Evolutionary conservation across 2,113 vertebrate genomes (phyloP).

Genomic region (Callospermophilus lateralis): DNA sequence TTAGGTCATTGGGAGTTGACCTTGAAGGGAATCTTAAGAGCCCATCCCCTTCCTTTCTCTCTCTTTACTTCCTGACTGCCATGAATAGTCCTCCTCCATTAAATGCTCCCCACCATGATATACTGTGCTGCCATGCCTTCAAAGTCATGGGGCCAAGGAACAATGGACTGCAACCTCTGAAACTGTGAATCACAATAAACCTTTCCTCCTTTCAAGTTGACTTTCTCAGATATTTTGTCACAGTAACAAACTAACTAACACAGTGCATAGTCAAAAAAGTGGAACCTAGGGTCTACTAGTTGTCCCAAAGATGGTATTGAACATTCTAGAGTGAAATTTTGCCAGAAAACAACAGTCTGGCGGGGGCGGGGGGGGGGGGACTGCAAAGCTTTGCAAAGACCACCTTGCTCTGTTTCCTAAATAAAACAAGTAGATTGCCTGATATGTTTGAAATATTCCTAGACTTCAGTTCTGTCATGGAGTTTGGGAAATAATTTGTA

Average conservation of each 20-base stretch:
- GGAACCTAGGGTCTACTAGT: not conserved
- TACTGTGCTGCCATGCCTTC: too few relatives aligned
- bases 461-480: not conserved
- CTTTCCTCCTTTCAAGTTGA: not conserved
- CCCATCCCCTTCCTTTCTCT: not conserved
- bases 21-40: not conserved
- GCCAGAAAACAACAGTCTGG: not conserved
- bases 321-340: not conserved
- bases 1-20: not conserved
- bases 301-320: not conserved
- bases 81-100: not conserved
- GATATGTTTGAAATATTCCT: not conserved
- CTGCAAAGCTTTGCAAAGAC: not conserved
- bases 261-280: not conserved
- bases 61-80: not conserved
- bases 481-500: slow-evolving; percentile 38
- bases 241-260: not conserved
- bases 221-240: not conserved
- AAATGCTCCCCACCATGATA: too few relatives aligned
- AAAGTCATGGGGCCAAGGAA: not conserved
- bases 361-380: too few relatives aligned
- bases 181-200: not conserved
- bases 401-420: not conserved
- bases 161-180: not conserved
- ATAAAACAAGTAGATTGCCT: not conserved